Percentiles rank a stretch among this genome's conserved stretches.
phyloP scores from a whole-genome alignment of 2,888 invertebrate genomes.

The Villa cingulata region DNA sequence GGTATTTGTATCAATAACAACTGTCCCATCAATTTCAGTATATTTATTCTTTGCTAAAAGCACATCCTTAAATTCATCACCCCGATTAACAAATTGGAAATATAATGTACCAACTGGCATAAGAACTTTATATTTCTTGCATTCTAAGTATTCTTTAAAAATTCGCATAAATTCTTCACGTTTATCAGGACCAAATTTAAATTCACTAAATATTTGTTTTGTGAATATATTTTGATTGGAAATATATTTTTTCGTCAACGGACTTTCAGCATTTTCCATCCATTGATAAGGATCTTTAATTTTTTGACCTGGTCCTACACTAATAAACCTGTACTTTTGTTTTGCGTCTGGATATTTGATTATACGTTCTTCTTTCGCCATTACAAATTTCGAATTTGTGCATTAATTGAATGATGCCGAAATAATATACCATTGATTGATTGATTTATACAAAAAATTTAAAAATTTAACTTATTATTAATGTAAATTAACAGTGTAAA shows the following conservation, averaged over 20 bases:
- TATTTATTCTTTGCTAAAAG: not conserved
- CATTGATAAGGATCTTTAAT: not conserved
- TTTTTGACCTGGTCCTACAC: no score
- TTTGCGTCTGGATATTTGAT: no score
- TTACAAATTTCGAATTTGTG: no score
- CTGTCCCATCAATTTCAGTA: not conserved
- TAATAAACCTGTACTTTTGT: no score
- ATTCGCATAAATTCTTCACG: not conserved
- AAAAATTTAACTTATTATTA: no score
- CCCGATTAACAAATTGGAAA: not conserved
- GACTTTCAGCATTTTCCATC: not conserved
- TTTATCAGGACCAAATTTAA: not conserved
- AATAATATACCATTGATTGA: no score
- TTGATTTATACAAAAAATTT: no score
- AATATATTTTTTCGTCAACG: not conserved
- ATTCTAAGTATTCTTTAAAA: not conserved
- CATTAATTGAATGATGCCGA: no score
- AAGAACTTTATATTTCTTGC: not conserved
- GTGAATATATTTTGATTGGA: not conserved
- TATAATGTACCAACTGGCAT: not conserved
- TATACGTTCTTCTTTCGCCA: no score
- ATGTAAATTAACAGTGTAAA: no score
- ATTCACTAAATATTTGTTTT: not conserved
- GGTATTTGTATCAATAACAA: not conserved
- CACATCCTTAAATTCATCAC: not conserved